Conservation (phyloP, 2,888 invertebrate genomes). For the Parelbella ahira region DNA sequence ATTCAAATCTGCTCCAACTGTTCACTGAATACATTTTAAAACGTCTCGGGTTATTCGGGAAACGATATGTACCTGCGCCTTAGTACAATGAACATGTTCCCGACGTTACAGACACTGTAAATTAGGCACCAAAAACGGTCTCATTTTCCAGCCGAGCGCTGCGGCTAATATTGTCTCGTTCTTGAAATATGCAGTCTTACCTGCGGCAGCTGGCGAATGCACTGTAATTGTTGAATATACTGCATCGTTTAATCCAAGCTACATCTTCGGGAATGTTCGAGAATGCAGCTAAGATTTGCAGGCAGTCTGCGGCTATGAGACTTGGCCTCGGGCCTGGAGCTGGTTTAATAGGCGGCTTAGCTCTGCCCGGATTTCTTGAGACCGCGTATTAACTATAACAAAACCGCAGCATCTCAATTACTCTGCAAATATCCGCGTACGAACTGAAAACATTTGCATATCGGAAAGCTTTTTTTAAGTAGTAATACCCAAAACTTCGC, state of each 20-base stretch:
- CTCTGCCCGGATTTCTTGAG: conserved; percentile 51
- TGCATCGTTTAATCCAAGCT: conserved; percentile 73
- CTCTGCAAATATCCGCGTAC: conserved; percentile 27
- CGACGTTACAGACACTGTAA: conserved; percentile 67
- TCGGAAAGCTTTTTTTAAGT: conserved; percentile 60
- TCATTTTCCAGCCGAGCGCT: conserved; percentile 82
- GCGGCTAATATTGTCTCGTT: conserved; percentile 76
- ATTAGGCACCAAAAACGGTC: conserved; percentile 74
- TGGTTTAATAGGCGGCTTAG: conserved; percentile 65
- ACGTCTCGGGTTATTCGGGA: conserved; percentile 39
- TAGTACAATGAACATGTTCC: conserved; percentile 54
- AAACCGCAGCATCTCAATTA: conserved; percentile 27
- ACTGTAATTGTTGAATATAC: conserved; percentile 76
- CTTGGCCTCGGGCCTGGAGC: conserved; percentile 70
- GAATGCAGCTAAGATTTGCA: conserved; percentile 76
- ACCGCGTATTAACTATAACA: conserved; percentile 36
- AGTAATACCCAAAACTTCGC: conserved; percentile 53
- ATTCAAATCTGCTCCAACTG: conserved; percentile 34
- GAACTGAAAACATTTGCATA: conserved; percentile 55
- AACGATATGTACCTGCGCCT: conserved; percentile 49
- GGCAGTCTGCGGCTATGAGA: conserved; percentile 60
- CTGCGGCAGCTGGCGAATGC: conserved; percentile 63
- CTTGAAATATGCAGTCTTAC: conserved; percentile 73
- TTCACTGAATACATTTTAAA: conserved; percentile 53
- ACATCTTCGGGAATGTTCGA: conserved; percentile 77